Evolutionary conservation across 2,797 vertebrate genomes (phyloP).

Genomic region (Streptopelia turtur): DNA sequence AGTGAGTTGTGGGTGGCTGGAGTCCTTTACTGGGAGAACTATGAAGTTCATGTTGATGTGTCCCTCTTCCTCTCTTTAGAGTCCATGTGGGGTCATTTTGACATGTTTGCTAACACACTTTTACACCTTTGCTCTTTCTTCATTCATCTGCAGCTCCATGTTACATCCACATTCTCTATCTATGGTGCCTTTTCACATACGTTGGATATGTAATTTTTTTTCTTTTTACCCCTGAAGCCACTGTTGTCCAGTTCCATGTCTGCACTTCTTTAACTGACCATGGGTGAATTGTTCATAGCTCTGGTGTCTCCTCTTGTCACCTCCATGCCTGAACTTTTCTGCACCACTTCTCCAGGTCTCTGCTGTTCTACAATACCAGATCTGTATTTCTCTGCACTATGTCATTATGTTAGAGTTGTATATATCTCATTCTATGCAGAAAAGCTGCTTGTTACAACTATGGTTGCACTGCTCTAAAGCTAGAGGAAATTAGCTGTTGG

Average conservation of each 20-base stretch:
- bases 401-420: background rate
- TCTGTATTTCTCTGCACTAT: background rate
- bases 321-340: fast-evolving
- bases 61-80: background rate
- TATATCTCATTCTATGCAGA: background rate
- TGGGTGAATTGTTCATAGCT: background rate
- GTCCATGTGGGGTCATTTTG: fast-evolving
- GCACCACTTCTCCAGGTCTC: background rate
- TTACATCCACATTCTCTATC: background rate
- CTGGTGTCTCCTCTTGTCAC: background rate
- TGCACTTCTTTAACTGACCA: background rate
- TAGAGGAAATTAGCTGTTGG: background rate
- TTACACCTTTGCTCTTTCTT: background rate
- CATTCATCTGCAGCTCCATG: background rate
- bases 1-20: background rate
- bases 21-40: background rate
- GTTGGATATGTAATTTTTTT: fast-evolving
- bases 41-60: background rate
- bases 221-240: background rate
- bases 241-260: background rate
- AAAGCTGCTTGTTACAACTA: background rate
- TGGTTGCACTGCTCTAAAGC: background rate
- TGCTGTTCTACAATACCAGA: background rate
- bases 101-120: background rate
- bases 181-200: background rate